Evolutionary conservation across 2,888 invertebrate genomes (phyloP), one percentile per base, ranked within the genome.

Genomic region (Drosophila gaucha): DNA sequence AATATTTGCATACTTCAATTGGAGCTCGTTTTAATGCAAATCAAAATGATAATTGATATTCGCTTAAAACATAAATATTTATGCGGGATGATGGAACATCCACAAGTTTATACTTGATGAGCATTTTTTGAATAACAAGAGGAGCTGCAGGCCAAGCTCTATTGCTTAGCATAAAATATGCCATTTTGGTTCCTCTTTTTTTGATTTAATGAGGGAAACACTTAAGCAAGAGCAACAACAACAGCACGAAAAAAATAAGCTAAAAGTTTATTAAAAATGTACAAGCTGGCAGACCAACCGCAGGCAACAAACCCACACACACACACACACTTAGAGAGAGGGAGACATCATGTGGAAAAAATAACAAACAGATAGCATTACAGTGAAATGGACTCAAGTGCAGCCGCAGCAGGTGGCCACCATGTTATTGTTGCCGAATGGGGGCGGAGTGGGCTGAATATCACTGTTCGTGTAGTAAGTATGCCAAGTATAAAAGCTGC

Each of bases 361-460:
- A 54, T 65, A 79, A 67, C 66, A 80, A 78, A 78, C 65, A 85
- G 56, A 71, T 67, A 69, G 69, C 67, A 66, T 51, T 68, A 67
- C 64, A 70, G 71, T 64, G 59, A 88, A 88, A 83, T 73, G 70
- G 67, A 88, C 86, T 84, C 77, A 86, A 84, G 80, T 84, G 86
- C 84, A 84, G 73, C 88, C 88, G 86, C 84, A 88, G 84, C 88
- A 84, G 84, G 84, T 84, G 88, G 80, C 84, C 66, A 69, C 60
- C 74, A 78, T 85, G 44, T 80, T 86, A 74, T 86, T 76, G 66
- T 76, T 80, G 67, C 52, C 65, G 39, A 6, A 31, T 31, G 3
- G 24, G 14, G 38, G n/a, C 18, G 44, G 26, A 31, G 39, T 33
- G 50, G 22, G 36, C 24, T 28, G 65, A 49, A 39, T 14, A 43